Evolutionary conservation across 2,888 invertebrate genomes (phyloP), one percentile per base, ranked within the genome.

Genomic region (Entomobrya multifasciata): DNA sequence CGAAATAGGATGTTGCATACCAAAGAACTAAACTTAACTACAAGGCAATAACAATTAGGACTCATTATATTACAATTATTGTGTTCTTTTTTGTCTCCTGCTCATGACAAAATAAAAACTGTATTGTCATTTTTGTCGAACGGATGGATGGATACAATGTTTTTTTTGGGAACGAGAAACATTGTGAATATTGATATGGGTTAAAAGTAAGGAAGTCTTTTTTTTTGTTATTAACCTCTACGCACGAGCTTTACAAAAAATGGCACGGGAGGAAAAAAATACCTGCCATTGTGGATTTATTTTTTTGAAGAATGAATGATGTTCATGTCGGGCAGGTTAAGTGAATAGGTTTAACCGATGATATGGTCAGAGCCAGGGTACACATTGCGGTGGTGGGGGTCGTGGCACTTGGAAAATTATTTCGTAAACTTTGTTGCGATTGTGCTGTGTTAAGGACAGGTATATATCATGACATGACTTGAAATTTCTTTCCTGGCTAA

Each of bases 1-100:
- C 36, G 22, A 22, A 67, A 67, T 67, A 44, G 67, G 67, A 67
- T 67, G 67, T 67, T 67, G 41, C 41, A 41, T 17, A 41, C 36
- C 36, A 65, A 65, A 41, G 22, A 17, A 30, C 36, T 11, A 49
- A 41, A 15, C 76, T 83, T 65, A 83, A 49, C 74, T 83, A 65
- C 44, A 77, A 84, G 57, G 77, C 78, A 70, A 62, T 85, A 85
- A 79, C 78, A 85, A 85, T 85, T 85, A 85, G 79, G 79, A 60
- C 70, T 70, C 79, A 85, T 85, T 85, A 85, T 67, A 67, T 41
- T 67, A 44, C 67, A 67, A 67, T 67, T 67, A 41, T 22, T 44
- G 41, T 67, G 67, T 67, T 44, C 44, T 65, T 65, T 65, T 62
- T 65, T 65, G 36, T 44, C 44, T 44, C 36, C 36, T 67, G 67